Base-by-base conservation (phyloP, 2,797 vertebrate genomes). In the Gila robusta region DNA sequence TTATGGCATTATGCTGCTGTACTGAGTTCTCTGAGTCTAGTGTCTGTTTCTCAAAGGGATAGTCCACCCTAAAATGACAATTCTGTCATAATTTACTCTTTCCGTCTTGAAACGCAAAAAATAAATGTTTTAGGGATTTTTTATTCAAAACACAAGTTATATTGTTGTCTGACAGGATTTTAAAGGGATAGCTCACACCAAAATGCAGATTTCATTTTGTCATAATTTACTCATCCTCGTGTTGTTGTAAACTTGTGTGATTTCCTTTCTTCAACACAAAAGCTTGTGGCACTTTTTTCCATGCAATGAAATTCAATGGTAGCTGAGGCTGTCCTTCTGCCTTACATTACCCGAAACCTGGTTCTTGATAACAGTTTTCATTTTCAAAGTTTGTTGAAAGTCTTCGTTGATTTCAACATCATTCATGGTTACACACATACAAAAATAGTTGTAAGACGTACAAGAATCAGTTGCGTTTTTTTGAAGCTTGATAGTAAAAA, bases 1-100 rank as follows among this genome's bases (percentile, higher is more conserved):
- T 94, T 95, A 93, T 94, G 90, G 91, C 84, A 84, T 90, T 91
- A 88, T 91, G 88, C 82, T 77, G 73, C 39, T 66, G 62, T 91
- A 62, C 56, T 1, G 7, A 35, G 26, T 59, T 91, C 91, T 92
- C 91, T 91, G 92, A 91, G 91, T 81, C 32, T 79, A 87, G 88
- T 19, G 81, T 39, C 16, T 44, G 67, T 32, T 28, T 83, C 44
- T 84, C 77, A 84, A 78, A 84, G 82, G 10, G 62, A 52, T 16
- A 84, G 82, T 39, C 49, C 73, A 41, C 62, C 14, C 59, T 26
- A 56, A 52, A 84, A 56, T 62, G 26, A 32, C 39, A 82, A 41
- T 52, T 56, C 32, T 82, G 35, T 16, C 52, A 44, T 62, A 3
- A 32, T 49, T 66, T 26, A 52, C 14, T 17, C 17, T 32, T 56